These are phyloP conservation scores for Pogonomyrmex californicus DNA, from an alignment of 1,140 invertebrate species.

Conservation along the genomic window DNA sequence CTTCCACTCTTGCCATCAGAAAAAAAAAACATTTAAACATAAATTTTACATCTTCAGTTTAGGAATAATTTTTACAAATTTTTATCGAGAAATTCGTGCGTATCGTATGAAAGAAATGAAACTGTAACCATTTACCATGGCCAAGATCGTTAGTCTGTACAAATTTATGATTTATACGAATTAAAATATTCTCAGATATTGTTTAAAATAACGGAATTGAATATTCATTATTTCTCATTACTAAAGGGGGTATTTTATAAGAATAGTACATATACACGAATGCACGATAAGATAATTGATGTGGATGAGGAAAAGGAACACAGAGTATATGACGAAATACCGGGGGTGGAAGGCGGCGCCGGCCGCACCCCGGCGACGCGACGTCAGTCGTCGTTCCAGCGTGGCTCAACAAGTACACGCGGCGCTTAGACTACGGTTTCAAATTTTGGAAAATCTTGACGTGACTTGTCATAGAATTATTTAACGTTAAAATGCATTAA, in stretches of 20 bases:
- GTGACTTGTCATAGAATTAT: not conserved
- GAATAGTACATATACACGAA: not conserved
- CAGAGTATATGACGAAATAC: slow-evolving; percentile 75
- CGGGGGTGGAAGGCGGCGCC: slow-evolving; percentile 80
- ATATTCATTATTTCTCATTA: not conserved
- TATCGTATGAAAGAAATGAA: not conserved
- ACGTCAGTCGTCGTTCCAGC: slow-evolving; percentile 81
- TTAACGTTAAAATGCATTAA: slow-evolving; percentile 32
- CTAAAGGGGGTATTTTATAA: not conserved
- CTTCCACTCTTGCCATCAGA: not conserved
- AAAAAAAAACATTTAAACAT: not conserved
- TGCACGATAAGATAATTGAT: not conserved
- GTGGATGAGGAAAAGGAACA: slow-evolving; percentile 55
- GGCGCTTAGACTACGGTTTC: slow-evolving; percentile 44
- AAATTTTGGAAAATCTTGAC: slow-evolving; percentile 65
- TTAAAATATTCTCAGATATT: not conserved
- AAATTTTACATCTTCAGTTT: not conserved
- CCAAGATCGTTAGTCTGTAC: no score
- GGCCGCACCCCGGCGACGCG: slow-evolving; percentile 82
- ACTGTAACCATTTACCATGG: no score
- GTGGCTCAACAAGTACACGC: slow-evolving; percentile 83
- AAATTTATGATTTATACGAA: not conserved
- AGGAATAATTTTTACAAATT: not conserved
- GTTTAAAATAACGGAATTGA: not conserved
- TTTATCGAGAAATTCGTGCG: not conserved